Conservation (phyloP, 37 sponge, comb jelly and placozoan genomes). For the Halisarca cf. caerulea region DNA sequence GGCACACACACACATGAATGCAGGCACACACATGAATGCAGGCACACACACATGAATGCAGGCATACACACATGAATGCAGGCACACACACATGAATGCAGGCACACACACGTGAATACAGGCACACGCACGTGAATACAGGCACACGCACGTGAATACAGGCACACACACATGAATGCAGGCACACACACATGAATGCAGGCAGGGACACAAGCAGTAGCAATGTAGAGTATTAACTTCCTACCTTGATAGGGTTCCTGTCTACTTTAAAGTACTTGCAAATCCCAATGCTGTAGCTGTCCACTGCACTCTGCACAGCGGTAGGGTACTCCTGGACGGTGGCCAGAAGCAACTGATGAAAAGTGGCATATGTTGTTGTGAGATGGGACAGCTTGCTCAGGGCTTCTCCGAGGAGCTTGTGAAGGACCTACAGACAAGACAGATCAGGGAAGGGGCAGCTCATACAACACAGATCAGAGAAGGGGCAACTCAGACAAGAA, state of each 20-base stretch:
- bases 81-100: not conserved
- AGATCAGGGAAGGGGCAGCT: too few relatives aligned
- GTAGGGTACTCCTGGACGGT: conserved; percentile 27
- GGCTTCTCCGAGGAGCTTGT: conserved; percentile 38
- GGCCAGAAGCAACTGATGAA: conserved; percentile 22
- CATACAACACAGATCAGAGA: too few relatives aligned
- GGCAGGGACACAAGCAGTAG: not conserved
- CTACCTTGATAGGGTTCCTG: conserved; percentile 51
- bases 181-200: not conserved
- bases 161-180: not conserved
- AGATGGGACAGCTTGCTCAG: conserved; percentile 43
- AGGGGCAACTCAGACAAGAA: too few relatives aligned
- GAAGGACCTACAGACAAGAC: conserved; percentile 29
- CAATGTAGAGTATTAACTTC: not conserved
- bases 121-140: not conserved
- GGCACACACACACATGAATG: too few relatives aligned
- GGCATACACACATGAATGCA: not conserved
- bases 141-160: not conserved
- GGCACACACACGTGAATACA: not conserved
- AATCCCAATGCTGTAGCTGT: conserved; percentile 50
- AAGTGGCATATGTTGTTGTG: conserved; percentile 30
- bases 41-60: not conserved
- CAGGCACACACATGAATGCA: too few relatives aligned
- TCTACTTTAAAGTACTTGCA: conserved; percentile 63
- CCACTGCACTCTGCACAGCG: conserved; percentile 15